Conservation (phyloP, 2,888 invertebrate species). For the Drosophila pseudotalamancana region DNA sequence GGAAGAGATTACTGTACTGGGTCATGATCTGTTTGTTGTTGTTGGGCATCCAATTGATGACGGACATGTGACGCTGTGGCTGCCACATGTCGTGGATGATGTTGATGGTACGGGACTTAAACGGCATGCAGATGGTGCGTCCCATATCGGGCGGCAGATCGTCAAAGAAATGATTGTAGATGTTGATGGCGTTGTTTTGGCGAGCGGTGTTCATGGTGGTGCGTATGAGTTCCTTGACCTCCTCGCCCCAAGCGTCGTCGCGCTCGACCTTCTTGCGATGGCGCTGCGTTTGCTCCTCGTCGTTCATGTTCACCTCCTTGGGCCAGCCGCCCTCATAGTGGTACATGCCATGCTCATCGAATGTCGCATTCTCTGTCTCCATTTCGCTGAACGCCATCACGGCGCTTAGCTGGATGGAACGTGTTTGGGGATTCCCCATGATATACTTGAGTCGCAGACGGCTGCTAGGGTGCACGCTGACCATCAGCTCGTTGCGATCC, state of each 20-base stretch:
- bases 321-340: constrained; percentile 95
- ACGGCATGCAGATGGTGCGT: constrained; percentile 86
- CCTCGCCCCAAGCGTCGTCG: constrained; percentile 89
- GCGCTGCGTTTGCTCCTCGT: constrained; percentile 89
- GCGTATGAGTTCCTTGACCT: constrained; percentile 84
- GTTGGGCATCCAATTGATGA: constrained; percentile 89
- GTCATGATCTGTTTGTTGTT: constrained; percentile 77
- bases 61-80: constrained; percentile 84
- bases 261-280: constrained; percentile 92
- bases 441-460: constrained; percentile 85
- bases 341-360: constrained; percentile 86
- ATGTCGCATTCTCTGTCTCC: constrained; percentile 81
- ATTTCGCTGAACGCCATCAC: constrained; percentile 74
- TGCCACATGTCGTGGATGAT: constrained; percentile 87
- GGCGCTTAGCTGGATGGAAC: constrained; percentile 86
- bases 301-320: constrained; percentile 88
- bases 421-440: constrained; percentile 87
- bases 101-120: constrained; percentile 87
- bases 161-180: constrained; percentile 91
- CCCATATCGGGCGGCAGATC: constrained; percentile 84
- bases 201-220: constrained; percentile 51
- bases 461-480: constrained; percentile 87
- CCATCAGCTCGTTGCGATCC: constrained; percentile 87
- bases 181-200: constrained; percentile 92
- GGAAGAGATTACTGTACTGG: constrained; percentile 61